Percentiles rank a stretch among this genome's conserved stretches.
Evolutionary conservation across 2,888 invertebrate species (phyloP).

Genomic region (Leptinotarsa juncta): DNA sequence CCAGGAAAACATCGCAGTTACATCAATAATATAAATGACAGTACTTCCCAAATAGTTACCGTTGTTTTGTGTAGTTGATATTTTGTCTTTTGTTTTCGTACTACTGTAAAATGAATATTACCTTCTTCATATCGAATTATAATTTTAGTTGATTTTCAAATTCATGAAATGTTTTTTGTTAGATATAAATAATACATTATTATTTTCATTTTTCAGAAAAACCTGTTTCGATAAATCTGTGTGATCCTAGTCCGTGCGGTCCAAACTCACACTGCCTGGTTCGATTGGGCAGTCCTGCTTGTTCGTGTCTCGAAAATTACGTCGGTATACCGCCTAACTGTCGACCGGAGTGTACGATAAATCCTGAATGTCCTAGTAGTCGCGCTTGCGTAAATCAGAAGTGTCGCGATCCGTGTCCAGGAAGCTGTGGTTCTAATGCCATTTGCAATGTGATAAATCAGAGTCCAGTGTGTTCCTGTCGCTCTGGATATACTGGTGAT

Average conservation of each 20-base stretch:
- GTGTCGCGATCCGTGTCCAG: slow-evolving; percentile 79
- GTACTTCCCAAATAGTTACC: no score
- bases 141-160: neutral
- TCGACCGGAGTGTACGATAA: slow-evolving; percentile 78
- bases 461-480: slow-evolving; percentile 79
- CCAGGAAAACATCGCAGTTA: no score
- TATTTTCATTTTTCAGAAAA: slow-evolving; percentile 44
- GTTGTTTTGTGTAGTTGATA: no score
- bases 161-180: no score
- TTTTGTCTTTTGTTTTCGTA: no score
- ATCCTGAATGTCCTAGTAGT: slow-evolving; percentile 76
- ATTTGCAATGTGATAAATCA: slow-evolving; percentile 78
- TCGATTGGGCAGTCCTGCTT: slow-evolving; percentile 67
- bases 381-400: slow-evolving; percentile 78
- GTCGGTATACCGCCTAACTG: slow-evolving; percentile 75
- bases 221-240: slow-evolving; percentile 69
- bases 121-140: neutral
- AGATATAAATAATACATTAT: no score
- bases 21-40: no score
- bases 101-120: no score
- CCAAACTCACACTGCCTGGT: slow-evolving; percentile 68
- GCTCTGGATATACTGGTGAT: slow-evolving; percentile 79
- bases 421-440: slow-evolving; percentile 75
- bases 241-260: slow-evolving; percentile 77
- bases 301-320: slow-evolving; percentile 73